Evolutionary conservation across 2,797 vertebrate genomes (phyloP), one percentile per base, ranked within the genome.

Genomic region (Catharus ustulatus): DNA sequence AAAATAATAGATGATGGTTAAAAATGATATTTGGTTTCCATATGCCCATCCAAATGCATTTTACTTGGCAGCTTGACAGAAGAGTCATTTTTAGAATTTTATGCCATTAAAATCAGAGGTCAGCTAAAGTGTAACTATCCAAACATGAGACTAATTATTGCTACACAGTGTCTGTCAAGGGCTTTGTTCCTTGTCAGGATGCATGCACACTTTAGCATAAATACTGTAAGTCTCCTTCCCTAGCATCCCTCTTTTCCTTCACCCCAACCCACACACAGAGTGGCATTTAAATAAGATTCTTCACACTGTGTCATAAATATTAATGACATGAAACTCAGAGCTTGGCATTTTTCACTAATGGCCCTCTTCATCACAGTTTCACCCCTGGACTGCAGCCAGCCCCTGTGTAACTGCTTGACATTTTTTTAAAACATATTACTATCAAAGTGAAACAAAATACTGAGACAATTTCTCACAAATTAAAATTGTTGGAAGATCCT

Each of bases 341-440:
- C 59, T 67, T 91, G 85, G 64, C 74, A 83, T 93, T 95, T 96
- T 91, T 95, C 85, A 82, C 85, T 95, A 95, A 93, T 91, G 71
- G 83, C 52, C 73, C 62, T 89, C 91, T 87, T 91, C 74, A 91
- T 84, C 71, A 67, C 73, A 76, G 49, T 79, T 92, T 84, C 83
- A 79, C 61, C 64, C 73, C 58, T 76, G 89, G 91, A 59, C 74
- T 71, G 63, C 71, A 68, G 93, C 93, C 95, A 94, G 74, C n/a
- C 29, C 27, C 74, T 23, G 1, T 94, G 71, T 72, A 91, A 62
- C 36, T 75, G 45, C 19, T 66, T 84, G 82, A 49, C 52, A 5
- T 73, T 64, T 89, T 87, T 90, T 18, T 4, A 1, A 67, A 85
- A 66, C 76, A 58, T 64, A 36, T 74, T 91, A 74, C 82, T 88